A percentile compares a stretch with the other conserved stretches of the same genome.
These are phyloP conservation scores for Archilochus colubris DNA, from an alignment of 2,113 vertebrate species.

Conservation along the genomic window DNA sequence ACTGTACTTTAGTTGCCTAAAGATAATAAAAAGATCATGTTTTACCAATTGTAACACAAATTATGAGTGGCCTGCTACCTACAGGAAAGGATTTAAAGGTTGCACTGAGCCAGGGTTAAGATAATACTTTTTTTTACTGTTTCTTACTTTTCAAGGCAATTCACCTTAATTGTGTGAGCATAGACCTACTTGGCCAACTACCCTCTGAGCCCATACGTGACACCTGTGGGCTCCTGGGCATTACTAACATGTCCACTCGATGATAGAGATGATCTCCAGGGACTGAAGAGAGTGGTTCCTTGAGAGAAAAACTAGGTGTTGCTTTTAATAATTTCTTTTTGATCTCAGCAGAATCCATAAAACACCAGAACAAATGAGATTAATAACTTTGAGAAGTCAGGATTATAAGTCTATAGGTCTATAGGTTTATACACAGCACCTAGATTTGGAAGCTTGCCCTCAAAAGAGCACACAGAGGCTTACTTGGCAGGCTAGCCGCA, in stretches of 20 bases:
- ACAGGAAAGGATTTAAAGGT: background rate
- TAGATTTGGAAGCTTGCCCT: background rate
- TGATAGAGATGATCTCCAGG: background rate
- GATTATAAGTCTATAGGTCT: background rate
- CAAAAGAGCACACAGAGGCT: background rate
- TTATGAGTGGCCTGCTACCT: background rate
- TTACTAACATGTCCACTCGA: too few species aligned
- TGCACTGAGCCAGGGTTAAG: background rate
- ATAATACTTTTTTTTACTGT: too few species aligned
- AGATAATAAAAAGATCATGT: background rate
- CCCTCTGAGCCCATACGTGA: too few species aligned
- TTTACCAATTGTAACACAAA: background rate
- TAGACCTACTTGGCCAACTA: background rate
- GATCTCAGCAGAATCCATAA: background rate
- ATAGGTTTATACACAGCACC: background rate
- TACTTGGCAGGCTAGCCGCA: fast-evolving
- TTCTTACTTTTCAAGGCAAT: background rate
- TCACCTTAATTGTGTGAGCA: background rate
- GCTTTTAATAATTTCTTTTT: background rate
- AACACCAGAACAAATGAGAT: background rate
- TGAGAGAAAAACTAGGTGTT: background rate
- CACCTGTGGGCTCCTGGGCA: too few species aligned
- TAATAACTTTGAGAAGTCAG: background rate
- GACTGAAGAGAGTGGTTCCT: background rate
- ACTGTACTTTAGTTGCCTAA: background rate